Base-by-base conservation (phyloP, 1,140 invertebrate genomes). In the Physella acuta region DNA sequence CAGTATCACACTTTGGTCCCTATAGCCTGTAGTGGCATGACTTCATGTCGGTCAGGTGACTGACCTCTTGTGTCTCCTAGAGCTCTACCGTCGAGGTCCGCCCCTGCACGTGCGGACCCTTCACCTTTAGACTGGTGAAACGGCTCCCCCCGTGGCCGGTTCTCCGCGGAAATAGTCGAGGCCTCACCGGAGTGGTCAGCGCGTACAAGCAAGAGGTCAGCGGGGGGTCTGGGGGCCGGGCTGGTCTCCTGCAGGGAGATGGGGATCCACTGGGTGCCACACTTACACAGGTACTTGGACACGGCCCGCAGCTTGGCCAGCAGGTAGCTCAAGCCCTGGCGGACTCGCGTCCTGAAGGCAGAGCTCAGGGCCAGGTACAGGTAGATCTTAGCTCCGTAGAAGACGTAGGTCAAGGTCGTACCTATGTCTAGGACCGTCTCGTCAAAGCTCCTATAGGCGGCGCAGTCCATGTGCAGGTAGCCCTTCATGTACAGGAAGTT, bases 301-400 rank as follows among this genome's bases (percentile, higher is more conserved):
- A 16, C 49, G 30, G 36, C 44, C 36, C 53, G 16, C n/a, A 69
- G 17, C 61, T 30, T 58, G 30, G 28, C 24, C n/a, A 30, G 16
- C 2, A 49, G 31, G 5, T n/a, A 36, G 59, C 31, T 34, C 30
- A 63, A 68, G 24, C 31, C 20, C 2, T 56, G 1, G 24, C 26
- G 1, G 1, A 68, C 31, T 17, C 30, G 31, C 17, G 44, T 26
- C 30, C 79, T 52, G 61, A 80, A 76, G 1, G 70, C 69, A 14
- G 30, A 28, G 44, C 76, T 75, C n/a, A 73, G 60, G 20, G 55
- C 67, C 8, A 79, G 52, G 49, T 77, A 78, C 1, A 77, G 51
- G 28, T 75, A 68, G 31, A 78, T 72, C 60, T 80, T 82, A 17
- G 69, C 60, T 59, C 76, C 73, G 49, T 78, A 63, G 55, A 77